Percentiles rank a stretch among this genome's conserved stretches.
These are phyloP conservation scores for Aricia agestis DNA, from an alignment of 1,140 invertebrate genomes.

Conservation along the genomic window DNA sequence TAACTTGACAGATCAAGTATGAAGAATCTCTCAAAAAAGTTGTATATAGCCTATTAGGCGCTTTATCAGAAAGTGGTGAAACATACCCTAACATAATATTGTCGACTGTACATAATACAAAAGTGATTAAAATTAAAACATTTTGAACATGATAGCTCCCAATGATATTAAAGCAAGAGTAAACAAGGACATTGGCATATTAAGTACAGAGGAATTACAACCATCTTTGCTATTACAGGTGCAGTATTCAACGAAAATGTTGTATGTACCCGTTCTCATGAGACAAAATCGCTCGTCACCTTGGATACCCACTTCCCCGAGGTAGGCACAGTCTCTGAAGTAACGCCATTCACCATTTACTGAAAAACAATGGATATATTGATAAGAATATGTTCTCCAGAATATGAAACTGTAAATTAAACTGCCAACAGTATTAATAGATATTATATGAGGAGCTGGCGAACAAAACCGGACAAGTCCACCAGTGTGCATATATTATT, in stretches of 20 bases:
- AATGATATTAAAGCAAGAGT: conserved; percentile 27
- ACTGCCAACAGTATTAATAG: too few species aligned
- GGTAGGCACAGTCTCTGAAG: conserved; percentile 91
- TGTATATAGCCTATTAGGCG: too few species aligned
- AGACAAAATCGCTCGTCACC: conserved; percentile 94
- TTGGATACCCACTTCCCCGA: conserved; percentile 92
- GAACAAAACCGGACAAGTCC: too few species aligned
- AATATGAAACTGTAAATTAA: too few species aligned
- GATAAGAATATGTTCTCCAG: background rate
- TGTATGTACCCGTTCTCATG: conserved; percentile 93
- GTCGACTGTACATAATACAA: too few species aligned
- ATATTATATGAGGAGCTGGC: too few species aligned
- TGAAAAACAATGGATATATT: conserved; percentile 48
- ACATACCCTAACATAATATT: too few species aligned
- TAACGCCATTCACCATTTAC: conserved; percentile 94
- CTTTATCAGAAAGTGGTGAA: too few species aligned
- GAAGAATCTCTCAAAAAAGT: too few species aligned
- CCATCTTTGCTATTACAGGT: conserved; percentile 95
- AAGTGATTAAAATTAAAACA: background rate
- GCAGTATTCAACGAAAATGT: conserved; percentile 95
- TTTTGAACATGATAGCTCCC: conserved; percentile 18
- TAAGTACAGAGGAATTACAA: conserved; percentile 81
- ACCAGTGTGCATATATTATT: too few species aligned
- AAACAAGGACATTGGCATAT: conserved; percentile 41
- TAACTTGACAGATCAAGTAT: too few species aligned